Evolutionary conservation across 1,140 invertebrate genomes (phyloP).

Genomic region (Goniozus legneri): DNA sequence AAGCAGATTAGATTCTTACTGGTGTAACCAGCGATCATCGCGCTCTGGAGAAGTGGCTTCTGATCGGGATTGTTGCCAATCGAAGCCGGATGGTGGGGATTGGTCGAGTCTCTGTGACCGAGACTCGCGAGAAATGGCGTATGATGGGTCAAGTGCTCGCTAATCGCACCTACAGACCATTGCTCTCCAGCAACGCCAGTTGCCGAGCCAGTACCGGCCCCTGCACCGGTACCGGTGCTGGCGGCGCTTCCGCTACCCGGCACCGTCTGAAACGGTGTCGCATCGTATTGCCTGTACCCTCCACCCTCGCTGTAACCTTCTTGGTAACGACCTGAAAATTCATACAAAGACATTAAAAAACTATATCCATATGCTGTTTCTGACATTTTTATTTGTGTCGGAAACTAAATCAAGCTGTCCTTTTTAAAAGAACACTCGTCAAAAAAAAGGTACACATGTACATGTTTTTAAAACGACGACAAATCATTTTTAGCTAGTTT

Average conservation of each 20-base stretch:
- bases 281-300: conserved; percentile 66
- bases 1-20: too few species aligned
- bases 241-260: conserved; percentile 62
- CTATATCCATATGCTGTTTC: too few species aligned
- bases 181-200: conserved; percentile 50
- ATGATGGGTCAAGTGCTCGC: conserved; percentile 61
- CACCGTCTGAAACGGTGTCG: conserved; percentile 76
- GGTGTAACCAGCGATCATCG: conserved; percentile 68
- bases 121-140: conserved; percentile 60
- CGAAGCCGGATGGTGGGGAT: conserved; percentile 50
- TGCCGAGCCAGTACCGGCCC: conserved; percentile 48
- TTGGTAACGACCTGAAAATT: conserved; percentile 60
- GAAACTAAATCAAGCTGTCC: too few species aligned
- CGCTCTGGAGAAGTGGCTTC: conserved; percentile 71
- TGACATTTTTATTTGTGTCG: too few species aligned
- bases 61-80: conserved; percentile 59
- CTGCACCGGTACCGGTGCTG: conserved; percentile 47
- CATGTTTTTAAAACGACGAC: too few species aligned
- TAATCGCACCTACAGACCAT: conserved; percentile 44
- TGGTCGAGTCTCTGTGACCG: conserved; percentile 50
- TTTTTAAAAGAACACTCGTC: neutral
- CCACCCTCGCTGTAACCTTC: conserved; percentile 63
- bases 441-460: too few species aligned
- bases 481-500: too few species aligned
- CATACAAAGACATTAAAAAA: conserved; percentile 15